Conservation (phyloP, 2,888 invertebrate species). For the Aphidius colemani region DNA sequence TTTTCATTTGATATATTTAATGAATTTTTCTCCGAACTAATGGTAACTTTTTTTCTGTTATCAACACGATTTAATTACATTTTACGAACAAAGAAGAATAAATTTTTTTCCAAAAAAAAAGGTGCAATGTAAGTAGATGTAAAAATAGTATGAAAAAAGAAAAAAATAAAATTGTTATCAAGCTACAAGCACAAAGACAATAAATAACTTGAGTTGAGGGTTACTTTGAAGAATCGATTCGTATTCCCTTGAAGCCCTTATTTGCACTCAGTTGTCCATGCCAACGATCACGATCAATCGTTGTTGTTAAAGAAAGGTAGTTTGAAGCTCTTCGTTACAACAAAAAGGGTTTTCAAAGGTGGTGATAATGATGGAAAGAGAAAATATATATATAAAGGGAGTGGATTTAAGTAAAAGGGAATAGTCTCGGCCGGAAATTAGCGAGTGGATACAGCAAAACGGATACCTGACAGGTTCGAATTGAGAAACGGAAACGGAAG, state of each 20-base stretch:
- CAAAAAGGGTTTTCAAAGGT: background rate
- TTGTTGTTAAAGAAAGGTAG: slow-evolving; percentile 21
- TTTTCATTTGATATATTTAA: background rate
- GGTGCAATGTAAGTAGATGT: too few species aligned
- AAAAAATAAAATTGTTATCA: background rate
- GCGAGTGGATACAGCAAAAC: slow-evolving; percentile 28
- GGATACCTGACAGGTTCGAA: slow-evolving; percentile 25
- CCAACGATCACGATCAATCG: slow-evolving; percentile 28
- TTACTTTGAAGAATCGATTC: slow-evolving; percentile 19
- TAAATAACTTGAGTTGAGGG: slow-evolving; percentile 20
- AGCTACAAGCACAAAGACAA: slow-evolving; percentile 10
- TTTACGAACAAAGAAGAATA: too few species aligned
- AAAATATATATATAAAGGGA: too few species aligned
- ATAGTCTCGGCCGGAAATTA: slow-evolving; percentile 35
- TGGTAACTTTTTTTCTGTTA: too few species aligned
- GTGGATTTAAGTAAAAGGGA: background rate
- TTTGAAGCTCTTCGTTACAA: background rate
- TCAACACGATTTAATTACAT: too few species aligned
- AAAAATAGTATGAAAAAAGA: too few species aligned
- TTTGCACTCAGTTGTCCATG: slow-evolving; percentile 13
- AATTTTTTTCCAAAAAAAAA: too few species aligned
- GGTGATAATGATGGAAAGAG: too few species aligned
- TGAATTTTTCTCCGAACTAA: background rate
- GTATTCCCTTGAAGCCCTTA: slow-evolving; percentile 20
- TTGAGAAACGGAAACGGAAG: slow-evolving; percentile 29